These are phyloP conservation scores for Podarcis raffonei DNA, from an alignment of 2,113 vertebrate genomes.

Conservation along the genomic window DNA sequence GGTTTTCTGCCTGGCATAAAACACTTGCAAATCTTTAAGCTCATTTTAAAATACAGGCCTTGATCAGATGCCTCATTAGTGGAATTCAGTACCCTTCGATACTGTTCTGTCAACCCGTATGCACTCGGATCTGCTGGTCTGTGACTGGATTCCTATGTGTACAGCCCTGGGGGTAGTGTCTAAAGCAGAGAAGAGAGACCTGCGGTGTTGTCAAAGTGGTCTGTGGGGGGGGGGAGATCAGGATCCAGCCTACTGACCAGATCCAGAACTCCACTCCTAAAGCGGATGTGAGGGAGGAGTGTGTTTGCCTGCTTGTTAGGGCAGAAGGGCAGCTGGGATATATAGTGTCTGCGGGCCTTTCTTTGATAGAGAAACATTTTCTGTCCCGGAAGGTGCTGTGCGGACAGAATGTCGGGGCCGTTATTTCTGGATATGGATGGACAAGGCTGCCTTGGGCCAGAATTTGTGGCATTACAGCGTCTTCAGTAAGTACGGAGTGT, in stretches of 20 bases:
- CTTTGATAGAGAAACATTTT: not conserved
- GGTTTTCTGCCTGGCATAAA: no score
- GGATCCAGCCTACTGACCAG: no score
- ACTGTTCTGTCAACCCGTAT: not conserved
- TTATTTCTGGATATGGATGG: conserved; percentile 48
- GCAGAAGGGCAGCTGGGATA: not conserved
- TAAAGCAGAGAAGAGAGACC: not conserved
- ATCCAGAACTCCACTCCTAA: not conserved
- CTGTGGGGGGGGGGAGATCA: no score
- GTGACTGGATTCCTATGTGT: not conserved
- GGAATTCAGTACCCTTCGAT: not conserved
- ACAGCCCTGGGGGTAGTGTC: not conserved
- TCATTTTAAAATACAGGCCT: no score
- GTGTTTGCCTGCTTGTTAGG: not conserved
- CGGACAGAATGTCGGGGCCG: conserved; percentile 34
- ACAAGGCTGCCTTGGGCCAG: conserved; percentile 17
- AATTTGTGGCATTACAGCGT: conserved; percentile 29
- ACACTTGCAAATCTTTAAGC: no score
- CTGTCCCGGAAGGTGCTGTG: not conserved
- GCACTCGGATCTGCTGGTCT: not conserved
- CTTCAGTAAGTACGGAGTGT: conserved; percentile 25
- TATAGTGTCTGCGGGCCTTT: not conserved
- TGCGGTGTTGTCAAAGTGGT: no score
- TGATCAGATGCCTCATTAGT: no score
- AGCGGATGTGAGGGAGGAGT: not conserved